Percentiles rank a stretch among this genome's conserved stretches.
These are phyloP conservation scores for Semotilus atromaculatus DNA, from an alignment of 2,797 vertebrate species.

Conservation along the genomic window DNA sequence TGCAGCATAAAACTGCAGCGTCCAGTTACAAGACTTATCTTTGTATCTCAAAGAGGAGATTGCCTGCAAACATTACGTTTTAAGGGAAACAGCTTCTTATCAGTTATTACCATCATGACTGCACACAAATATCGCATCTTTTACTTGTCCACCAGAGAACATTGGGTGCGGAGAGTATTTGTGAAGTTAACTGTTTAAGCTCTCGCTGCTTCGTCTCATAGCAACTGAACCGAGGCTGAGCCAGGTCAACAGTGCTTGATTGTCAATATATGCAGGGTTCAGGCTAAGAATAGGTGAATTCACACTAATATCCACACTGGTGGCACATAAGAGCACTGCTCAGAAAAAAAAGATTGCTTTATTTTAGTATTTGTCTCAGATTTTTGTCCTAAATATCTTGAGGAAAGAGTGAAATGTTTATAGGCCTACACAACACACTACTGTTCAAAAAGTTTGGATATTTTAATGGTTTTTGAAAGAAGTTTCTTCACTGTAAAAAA, in stretches of 20 bases:
- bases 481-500: too few relatives aligned
- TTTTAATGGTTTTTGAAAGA: too few relatives aligned
- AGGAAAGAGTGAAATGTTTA: not conserved
- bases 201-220: conserved; percentile 5
- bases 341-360: not conserved
- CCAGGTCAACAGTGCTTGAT: conserved; percentile 12
- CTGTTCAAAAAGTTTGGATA: too few relatives aligned
- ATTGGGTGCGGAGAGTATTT: not conserved
- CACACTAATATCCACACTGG: conserved; percentile 1
- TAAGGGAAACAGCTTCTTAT: conserved; percentile 26
- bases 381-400: not conserved
- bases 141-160: not conserved
- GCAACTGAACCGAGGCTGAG: conserved; percentile 15
- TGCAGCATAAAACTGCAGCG: conserved; percentile 28
- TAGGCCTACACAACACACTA: too few relatives aligned
- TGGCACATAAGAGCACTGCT: not conserved
- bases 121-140: not conserved
- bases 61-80: conserved; percentile 17
- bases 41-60: conserved; percentile 22
- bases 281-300: not conserved
- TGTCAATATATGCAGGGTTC: not conserved
- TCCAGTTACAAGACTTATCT: conserved; percentile 23
- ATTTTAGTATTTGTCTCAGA: not conserved
- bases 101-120: conserved; percentile 31
- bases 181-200: conserved; percentile 10